Percentiles rank a stretch among this genome's conserved stretches.
Evolutionary conservation across 2,797 vertebrate species (phyloP).

Genomic region (Cheirogaleus major): DNA sequence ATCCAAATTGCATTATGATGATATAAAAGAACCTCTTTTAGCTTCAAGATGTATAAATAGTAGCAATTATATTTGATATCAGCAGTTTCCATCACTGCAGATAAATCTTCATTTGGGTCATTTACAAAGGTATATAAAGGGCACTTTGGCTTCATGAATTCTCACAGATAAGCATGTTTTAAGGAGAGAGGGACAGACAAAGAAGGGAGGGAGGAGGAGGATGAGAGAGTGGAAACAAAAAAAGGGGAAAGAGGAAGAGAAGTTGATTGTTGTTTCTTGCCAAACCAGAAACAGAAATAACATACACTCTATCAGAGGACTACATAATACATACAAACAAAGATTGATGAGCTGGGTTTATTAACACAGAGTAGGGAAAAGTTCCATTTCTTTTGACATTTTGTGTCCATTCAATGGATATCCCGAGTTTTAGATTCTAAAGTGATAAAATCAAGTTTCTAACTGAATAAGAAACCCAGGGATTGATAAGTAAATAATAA

Average conservation of each 20-base stretch:
- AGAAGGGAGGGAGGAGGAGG: background rate
- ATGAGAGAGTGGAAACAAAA: background rate
- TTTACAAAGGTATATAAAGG: slow-evolving; percentile 43
- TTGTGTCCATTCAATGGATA: background rate
- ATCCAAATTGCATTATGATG: background rate
- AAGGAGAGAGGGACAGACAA: background rate
- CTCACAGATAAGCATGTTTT: background rate
- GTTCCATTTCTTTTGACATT: slow-evolving; percentile 6
- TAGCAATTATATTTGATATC: slow-evolving; percentile 6
- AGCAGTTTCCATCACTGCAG: background rate
- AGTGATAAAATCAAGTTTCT: slow-evolving; percentile 42
- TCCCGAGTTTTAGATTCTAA: slow-evolving; percentile 24
- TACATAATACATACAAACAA: background rate
- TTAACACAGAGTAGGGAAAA: slow-evolving; percentile 15
- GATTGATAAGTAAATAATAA: slow-evolving; percentile 38
- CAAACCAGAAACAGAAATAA: slow-evolving; percentile 44
- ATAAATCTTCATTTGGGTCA: slow-evolving; percentile 33
- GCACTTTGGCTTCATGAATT: slow-evolving; percentile 4
- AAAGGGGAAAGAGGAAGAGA: background rate
- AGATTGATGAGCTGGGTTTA: background rate
- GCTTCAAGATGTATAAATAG: slow-evolving; percentile 18
- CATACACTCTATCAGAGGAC: background rate
- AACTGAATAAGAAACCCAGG: background rate
- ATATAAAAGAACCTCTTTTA: slow-evolving; percentile 6
- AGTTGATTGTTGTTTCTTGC: background rate